These are phyloP conservation scores for Muschampia plurimacula DNA, from an alignment of 2,888 invertebrate genomes.

Conservation along the genomic window DNA sequence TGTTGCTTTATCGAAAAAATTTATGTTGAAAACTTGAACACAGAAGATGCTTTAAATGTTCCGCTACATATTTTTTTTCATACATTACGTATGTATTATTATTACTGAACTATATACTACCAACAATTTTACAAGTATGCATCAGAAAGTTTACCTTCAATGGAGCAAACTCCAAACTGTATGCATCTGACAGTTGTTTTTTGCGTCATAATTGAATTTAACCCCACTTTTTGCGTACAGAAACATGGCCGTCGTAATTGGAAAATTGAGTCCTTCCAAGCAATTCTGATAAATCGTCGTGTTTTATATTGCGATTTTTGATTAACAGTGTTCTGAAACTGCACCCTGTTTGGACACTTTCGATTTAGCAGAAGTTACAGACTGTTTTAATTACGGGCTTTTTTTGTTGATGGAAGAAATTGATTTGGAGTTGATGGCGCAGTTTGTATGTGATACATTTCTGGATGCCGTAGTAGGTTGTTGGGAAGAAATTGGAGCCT, in stretches of 20 bases:
- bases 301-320: constrained; percentile 12
- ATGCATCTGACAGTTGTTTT: constrained; percentile 28
- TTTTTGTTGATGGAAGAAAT: background rate
- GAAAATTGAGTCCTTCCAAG: constrained; percentile 25
- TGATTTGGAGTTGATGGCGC: background rate
- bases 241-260: constrained; percentile 27
- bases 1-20: too few relatives aligned
- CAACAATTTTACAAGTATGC: too few relatives aligned
- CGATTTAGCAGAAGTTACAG: background rate
- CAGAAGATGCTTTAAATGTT: too few relatives aligned
- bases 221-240: constrained; percentile 20
- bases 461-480: too few relatives aligned
- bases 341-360: constrained; percentile 5
- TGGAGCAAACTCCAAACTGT: background rate
- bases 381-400: background rate
- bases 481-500: too few relatives aligned
- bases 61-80: too few relatives aligned
- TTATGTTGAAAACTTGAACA: too few relatives aligned
- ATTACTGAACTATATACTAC: too few relatives aligned
- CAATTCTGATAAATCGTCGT: constrained; percentile 7
- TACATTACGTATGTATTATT: too few relatives aligned
- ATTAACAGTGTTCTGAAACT: background rate
- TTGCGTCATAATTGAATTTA: constrained; percentile 32
- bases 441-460: background rate
- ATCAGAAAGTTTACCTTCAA: background rate